A percentile compares a stretch with the other conserved stretches of the same genome.
Conservation (phyloP, 2,113 vertebrate genomes). For the Morone chrysops region DNA sequence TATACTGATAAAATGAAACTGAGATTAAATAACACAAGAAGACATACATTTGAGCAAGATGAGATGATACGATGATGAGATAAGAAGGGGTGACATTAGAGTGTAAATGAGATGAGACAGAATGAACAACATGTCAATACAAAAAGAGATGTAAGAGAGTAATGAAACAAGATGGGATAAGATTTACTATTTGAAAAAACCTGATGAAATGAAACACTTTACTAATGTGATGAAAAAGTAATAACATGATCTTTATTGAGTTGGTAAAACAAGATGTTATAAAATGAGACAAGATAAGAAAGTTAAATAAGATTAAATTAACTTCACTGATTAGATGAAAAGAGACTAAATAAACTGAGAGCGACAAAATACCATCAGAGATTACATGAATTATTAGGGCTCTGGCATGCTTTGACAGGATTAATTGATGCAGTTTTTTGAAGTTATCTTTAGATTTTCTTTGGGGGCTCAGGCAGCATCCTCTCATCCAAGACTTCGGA, state of each 20-base stretch:
- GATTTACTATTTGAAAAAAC: neutral
- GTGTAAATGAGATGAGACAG: neutral
- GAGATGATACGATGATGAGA: neutral
- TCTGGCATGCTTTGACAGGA: neutral
- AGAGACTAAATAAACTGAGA: fast-evolving
- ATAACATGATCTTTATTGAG: neutral
- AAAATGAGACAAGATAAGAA: neutral
- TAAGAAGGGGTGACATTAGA: neutral
- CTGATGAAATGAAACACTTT: neutral
- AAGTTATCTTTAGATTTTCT: neutral
- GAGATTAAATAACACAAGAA: too few relatives aligned
- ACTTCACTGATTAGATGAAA: neutral
- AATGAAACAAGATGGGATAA: neutral
- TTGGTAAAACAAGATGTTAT: neutral
- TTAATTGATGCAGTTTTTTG: neutral
- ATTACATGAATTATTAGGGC: neutral
- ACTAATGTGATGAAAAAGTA: neutral
- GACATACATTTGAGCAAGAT: neutral
- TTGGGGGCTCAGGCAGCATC: neutral
- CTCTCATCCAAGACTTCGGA: constrained; percentile 24
- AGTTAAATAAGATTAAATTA: neutral
- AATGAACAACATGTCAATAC: too few relatives aligned
- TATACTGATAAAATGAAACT: neutral
- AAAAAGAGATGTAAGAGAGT: too few relatives aligned
- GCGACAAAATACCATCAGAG: too few relatives aligned